These are phyloP conservation scores for Ferdinandea cuprea DNA, from an alignment of 2,888 invertebrate genomes.

Conservation along the genomic window DNA sequence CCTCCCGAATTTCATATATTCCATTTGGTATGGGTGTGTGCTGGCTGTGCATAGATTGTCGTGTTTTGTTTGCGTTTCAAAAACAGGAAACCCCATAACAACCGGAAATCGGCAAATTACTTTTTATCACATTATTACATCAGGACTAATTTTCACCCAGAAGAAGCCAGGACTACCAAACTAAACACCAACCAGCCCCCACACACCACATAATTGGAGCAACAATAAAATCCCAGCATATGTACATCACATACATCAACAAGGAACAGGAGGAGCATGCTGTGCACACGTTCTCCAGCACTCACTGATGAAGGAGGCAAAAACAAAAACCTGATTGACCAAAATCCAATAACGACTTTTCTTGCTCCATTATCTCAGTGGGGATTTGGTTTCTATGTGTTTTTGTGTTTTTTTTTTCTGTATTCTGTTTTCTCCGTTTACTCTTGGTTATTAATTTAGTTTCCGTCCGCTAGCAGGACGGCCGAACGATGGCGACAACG, in stretches of 20 bases:
- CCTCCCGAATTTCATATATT: not conserved
- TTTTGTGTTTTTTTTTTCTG: slow-evolving; percentile 16
- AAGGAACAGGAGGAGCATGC: not conserved
- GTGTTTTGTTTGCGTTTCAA: slow-evolving; percentile 60
- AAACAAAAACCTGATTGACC: slow-evolving; percentile 58
- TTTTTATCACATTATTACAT: slow-evolving; percentile 70
- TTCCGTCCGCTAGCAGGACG: slow-evolving; percentile 58
- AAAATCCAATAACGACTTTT: slow-evolving; percentile 67
- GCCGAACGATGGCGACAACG: slow-evolving; percentile 6
- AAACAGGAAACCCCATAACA: slow-evolving; percentile 65
- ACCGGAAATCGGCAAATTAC: slow-evolving; percentile 72
- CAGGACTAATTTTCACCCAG: slow-evolving; percentile 59
- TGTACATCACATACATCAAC: slow-evolving; percentile 46
- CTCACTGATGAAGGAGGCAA: slow-evolving; percentile 26
- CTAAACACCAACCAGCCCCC: not conserved
- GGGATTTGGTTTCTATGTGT: slow-evolving; percentile 42
- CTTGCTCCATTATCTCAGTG: slow-evolving; percentile 51
- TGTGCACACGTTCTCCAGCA: not conserved
- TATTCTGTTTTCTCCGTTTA: no score
- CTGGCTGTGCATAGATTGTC: not conserved
- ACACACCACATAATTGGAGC: slow-evolving; percentile 35
- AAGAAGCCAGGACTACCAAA: not conserved
- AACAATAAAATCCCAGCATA: slow-evolving; percentile 53
- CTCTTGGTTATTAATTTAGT: slow-evolving; percentile 63
- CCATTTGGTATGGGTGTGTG: not conserved